Evolutionary conservation across 1,140 invertebrate species (phyloP), one percentile per base, ranked within the genome.

Genomic region (Lysiphlebus fabarum): DNA sequence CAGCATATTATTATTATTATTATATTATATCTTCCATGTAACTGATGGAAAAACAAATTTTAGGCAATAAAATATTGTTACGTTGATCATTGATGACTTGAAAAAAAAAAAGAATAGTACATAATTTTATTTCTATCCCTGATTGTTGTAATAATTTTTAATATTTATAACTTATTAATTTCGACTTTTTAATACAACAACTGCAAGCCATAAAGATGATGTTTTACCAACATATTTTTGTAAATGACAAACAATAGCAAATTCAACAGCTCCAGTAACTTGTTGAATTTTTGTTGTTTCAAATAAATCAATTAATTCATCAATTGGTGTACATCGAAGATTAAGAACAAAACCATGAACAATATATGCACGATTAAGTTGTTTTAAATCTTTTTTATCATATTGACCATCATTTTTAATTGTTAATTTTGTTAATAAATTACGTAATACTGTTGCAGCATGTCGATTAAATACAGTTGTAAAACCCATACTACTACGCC

Each of bases 301-400:
- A 36, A 80, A 66, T 36, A 71, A 68, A 41, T 68, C 67, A 1
- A 67, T 55, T 6, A 80, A 50, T 40, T 80, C 76, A 5, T 73
- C 67, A 0, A 71, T 33, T 33, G 56, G 61, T 4, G 61, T 64
- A 14, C 73, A 69, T 40, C 76, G 68, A 8, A 76, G 56, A 38
- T 76, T 78, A 7, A 78, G 48, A 7, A 80, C 58, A 34, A 75
- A 78, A 5, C 77, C 77, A 50, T 76, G 76, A 11, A 71, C 69
- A 11, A 73, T 70, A 65, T 78, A 80, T 6, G 69, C 69, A 57
- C 76, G 68, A 36, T 75, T 73, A 1, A 80, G 56, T 61, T 78
- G 73, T 37, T 70, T 67, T 26, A 80, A 59, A 42, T 74, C 67
- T 36, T 69, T 75, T 36, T 72, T 78, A 48, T 77, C 74, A 6